Conservation (phyloP, 2,888 invertebrate species). For the Chloroclysta siterata region DNA sequence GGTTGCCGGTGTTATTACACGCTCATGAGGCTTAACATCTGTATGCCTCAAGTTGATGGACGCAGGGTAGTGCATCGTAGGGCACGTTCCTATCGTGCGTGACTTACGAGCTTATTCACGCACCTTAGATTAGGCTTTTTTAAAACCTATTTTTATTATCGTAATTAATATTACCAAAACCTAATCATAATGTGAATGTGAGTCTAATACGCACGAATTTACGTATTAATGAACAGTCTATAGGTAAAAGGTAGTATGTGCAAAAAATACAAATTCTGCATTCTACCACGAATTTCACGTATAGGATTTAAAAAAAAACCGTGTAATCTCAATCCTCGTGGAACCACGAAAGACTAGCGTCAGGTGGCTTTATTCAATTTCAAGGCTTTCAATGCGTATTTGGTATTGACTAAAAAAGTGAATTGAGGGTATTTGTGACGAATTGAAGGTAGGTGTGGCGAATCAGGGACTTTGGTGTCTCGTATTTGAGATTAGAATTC, state of each 20-base stretch:
- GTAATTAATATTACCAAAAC: no score
- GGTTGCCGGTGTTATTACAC: no score
- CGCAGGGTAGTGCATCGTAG: no score
- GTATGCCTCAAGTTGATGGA: no score
- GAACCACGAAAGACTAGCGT: conserved; percentile 35
- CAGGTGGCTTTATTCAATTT: conserved; percentile 36
- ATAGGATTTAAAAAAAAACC: conserved; percentile 37
- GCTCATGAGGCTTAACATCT: no score
- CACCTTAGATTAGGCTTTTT: no score
- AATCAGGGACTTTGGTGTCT: background rate
- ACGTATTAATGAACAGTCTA: no score
- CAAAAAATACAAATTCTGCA: conserved; percentile 13
- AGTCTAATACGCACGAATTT: no score
- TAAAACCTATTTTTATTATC: no score
- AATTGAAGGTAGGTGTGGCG: conserved; percentile 9
- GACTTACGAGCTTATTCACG: no score
- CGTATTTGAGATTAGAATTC: background rate
- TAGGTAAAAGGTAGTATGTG: conserved; percentile 8
- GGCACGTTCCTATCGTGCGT: no score
- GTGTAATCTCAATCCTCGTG: conserved; percentile 65
- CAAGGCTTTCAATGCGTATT: conserved; percentile 16
- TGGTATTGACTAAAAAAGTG: conserved; percentile 6
- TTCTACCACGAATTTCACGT: conserved; percentile 3
- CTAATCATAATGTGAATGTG: no score
- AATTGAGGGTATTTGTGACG: background rate